A percentile compares a stretch with the other conserved stretches of the same genome.
phyloP scores from a whole-genome alignment of 1,140 invertebrate species.

The Drosophila orena region DNA sequence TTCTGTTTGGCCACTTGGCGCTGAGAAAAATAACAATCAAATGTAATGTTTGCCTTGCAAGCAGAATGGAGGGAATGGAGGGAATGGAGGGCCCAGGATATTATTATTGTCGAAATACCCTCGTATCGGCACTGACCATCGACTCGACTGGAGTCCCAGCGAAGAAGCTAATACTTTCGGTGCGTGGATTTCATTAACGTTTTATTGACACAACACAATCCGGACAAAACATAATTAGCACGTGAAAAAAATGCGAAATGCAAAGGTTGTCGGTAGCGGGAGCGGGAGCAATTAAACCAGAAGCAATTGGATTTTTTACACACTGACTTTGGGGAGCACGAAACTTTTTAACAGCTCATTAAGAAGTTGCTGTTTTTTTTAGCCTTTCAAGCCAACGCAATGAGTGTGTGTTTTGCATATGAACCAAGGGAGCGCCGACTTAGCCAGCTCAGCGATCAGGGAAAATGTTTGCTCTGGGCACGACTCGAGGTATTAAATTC shows the following conservation, averaged over 20 bases:
- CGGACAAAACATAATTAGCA: slow-evolving; percentile 58
- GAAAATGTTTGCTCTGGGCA: no score
- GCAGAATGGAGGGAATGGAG: no score
- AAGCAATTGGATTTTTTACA: neutral
- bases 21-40: slow-evolving; percentile 72
- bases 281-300: neutral
- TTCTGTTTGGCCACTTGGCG: slow-evolving; percentile 53
- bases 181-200: slow-evolving; percentile 60
- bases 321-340: neutral
- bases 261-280: no score
- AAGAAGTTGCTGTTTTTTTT: no score
- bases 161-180: slow-evolving; percentile 54
- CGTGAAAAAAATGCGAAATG: slow-evolving; percentile 67
- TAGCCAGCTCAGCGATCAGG: no score
- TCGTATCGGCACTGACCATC: slow-evolving; percentile 20
- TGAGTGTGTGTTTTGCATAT: no score
- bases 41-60: slow-evolving; percentile 63
- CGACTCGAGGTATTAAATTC: neutral
- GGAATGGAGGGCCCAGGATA: slow-evolving; percentile 66
- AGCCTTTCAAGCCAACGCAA: no score
- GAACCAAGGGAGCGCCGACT: no score
- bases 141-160: no score
- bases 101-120: slow-evolving; percentile 59
- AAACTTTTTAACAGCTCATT: no score
- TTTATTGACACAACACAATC: slow-evolving; percentile 52